A percentile compares a stretch with the other conserved stretches of the same genome.
Conservation (phyloP, 2,888 invertebrate genomes). For the Saturnia japonica region DNA sequence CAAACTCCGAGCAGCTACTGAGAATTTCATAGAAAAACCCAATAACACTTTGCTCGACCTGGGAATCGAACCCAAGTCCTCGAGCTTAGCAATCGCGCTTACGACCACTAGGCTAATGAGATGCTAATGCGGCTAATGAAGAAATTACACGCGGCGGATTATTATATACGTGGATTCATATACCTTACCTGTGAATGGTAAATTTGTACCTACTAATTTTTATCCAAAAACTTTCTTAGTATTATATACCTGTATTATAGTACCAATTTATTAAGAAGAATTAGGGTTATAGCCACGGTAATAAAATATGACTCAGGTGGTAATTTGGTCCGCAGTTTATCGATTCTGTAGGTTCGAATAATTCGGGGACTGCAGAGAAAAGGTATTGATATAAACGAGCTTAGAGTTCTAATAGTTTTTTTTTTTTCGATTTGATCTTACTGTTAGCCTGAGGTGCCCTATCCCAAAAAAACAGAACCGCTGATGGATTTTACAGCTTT, state of each 20-base stretch:
- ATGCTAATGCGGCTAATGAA: no score
- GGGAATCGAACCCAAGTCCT: no score
- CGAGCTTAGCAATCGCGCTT: no score
- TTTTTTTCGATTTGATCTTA: no score
- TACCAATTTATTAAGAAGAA: background rate
- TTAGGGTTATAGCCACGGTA: background rate
- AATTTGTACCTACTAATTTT: background rate
- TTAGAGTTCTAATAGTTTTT: background rate
- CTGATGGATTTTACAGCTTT: no score
- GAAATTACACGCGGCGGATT: no score
- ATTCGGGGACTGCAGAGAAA: background rate
- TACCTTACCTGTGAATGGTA: background rate
- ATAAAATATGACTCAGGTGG: slow-evolving; percentile 12
- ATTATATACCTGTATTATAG: background rate
- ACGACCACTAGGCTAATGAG: no score
- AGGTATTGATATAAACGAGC: background rate
- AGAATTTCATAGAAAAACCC: no score
- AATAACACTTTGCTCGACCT: no score
- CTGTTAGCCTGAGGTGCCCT: background rate
- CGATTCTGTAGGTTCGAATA: background rate
- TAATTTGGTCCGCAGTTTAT: background rate
- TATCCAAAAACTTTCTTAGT: background rate
- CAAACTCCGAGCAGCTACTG: no score
- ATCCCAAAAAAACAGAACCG: background rate
- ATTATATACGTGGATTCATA: background rate